phyloP scores from a whole-genome alignment of 2,113 vertebrate species.

The Dicaeum eximium region DNA sequence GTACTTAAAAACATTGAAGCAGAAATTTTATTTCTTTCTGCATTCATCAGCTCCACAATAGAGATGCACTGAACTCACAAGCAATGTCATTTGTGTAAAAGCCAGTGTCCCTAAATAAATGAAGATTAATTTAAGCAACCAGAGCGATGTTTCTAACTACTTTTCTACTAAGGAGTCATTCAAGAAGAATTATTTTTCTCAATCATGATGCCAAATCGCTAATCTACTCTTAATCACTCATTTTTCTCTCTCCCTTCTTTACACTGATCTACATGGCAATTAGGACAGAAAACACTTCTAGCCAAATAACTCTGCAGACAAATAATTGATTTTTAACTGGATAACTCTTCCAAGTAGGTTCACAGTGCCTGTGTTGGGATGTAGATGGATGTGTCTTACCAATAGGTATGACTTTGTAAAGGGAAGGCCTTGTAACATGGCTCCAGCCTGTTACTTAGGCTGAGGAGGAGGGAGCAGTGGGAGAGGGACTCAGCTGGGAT shows the following conservation, averaged over 20 bases:
- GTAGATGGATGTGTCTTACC: neutral
- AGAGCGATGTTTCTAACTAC: neutral
- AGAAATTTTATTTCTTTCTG: neutral
- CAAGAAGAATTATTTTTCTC: neutral
- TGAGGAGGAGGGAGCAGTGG: neutral
- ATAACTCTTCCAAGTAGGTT: neutral
- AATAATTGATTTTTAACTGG: neutral
- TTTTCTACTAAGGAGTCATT: neutral
- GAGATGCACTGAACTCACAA: neutral
- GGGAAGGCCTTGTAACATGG: neutral
- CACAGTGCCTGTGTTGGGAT: neutral
- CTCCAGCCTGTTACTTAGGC: neutral
- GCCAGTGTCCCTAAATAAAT: neutral
- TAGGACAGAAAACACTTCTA: neutral
- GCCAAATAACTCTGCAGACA: neutral
- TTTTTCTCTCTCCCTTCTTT: neutral
- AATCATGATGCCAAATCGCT: neutral
- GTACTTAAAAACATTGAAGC: neutral
- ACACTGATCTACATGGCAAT: neutral
- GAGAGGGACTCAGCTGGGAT: neutral
- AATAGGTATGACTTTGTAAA: neutral
- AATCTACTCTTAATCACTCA: neutral
- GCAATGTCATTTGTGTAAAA: neutral
- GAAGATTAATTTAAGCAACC: neutral
- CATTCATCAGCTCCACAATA: neutral